These are phyloP conservation scores for Tinamus major DNA, from an alignment of 2,797 vertebrate species.

Conservation along the genomic window DNA sequence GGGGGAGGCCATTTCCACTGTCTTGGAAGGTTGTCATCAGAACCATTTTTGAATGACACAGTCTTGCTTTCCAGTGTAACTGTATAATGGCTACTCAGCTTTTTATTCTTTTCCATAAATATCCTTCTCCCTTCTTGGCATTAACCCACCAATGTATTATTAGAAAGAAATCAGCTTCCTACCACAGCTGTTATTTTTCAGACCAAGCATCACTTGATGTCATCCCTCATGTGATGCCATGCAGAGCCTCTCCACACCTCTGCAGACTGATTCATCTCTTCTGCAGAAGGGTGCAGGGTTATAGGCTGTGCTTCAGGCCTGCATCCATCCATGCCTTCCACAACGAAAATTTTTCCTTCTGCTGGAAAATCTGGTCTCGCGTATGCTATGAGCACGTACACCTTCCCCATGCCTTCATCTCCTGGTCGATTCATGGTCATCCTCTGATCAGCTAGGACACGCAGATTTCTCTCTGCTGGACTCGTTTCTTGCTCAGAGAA, in stretches of 20 bases:
- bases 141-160: neutral
- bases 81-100: neutral
- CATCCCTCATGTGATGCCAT: neutral
- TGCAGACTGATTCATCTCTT: neutral
- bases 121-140: neutral
- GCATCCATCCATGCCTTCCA: neutral
- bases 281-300: neutral
- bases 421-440: fast-evolving
- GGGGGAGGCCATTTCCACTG: neutral
- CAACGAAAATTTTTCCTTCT: neutral
- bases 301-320: neutral
- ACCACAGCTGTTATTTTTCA: neutral
- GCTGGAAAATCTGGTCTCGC: neutral
- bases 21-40: neutral
- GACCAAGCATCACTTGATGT: neutral
- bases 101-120: neutral
- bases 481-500: neutral
- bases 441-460: neutral
- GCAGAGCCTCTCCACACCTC: neutral
- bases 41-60: neutral
- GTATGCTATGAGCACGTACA: neutral
- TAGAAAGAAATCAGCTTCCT: neutral
- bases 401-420: neutral
- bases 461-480: neutral
- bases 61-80: neutral